Evolutionary conservation across 2,888 invertebrate genomes (phyloP).

Genomic region (Syritta pipiens): DNA sequence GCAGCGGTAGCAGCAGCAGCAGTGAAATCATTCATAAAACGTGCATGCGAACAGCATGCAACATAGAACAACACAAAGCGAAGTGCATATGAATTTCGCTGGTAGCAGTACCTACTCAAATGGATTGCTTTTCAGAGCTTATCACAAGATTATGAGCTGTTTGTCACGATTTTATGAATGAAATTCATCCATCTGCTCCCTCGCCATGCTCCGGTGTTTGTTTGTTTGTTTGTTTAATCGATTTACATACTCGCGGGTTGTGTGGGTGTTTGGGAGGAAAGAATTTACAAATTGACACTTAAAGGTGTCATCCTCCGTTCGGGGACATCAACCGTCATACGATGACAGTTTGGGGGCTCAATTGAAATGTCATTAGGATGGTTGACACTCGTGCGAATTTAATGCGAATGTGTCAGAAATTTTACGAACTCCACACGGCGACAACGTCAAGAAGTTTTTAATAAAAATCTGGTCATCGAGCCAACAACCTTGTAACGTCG

Average conservation of each 20-base stretch:
- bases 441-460: slow-evolving; percentile 15
- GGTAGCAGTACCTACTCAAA: slow-evolving; percentile 61
- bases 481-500: slow-evolving; percentile 38
- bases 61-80: slow-evolving; percentile 57
- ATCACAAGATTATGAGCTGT: slow-evolving; percentile 68
- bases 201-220: not conserved
- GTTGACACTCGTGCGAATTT: not conserved
- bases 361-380: not conserved
- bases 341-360: not conserved
- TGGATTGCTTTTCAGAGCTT: slow-evolving; percentile 62
- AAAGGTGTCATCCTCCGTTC: slow-evolving; percentile 15
- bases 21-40: slow-evolving; percentile 60
- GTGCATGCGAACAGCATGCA: slow-evolving; percentile 28
- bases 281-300: slow-evolving; percentile 48
- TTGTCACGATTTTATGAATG: slow-evolving; percentile 69
- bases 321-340: slow-evolving; percentile 5
- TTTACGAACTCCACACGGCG: not conserved
- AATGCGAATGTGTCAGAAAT: not conserved
- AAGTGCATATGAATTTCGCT: slow-evolving; percentile 55
- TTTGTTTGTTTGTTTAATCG: slow-evolving; percentile 5
- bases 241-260: not conserved
- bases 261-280: slow-evolving; percentile 2
- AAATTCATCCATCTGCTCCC: slow-evolving; percentile 42
- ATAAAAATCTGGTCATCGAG: slow-evolving; percentile 35
- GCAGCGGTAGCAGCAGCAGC: not conserved